Conservation (phyloP, 2,797 vertebrate genomes). For the Limnodromus scolopaceus region DNA sequence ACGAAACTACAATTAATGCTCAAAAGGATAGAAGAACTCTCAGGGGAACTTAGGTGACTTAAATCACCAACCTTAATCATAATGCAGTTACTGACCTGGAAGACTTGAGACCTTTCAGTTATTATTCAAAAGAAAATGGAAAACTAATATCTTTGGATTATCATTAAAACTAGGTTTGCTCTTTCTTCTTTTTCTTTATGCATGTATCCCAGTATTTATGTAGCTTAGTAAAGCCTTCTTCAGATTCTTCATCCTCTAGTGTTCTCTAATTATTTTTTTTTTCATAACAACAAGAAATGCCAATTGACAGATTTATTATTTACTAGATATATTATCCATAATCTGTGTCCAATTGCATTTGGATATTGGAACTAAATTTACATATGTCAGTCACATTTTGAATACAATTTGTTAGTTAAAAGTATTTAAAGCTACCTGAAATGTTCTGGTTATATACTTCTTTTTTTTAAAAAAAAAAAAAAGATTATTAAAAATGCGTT, state of each 20-base stretch:
- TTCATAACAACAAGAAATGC: background rate
- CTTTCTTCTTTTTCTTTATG: background rate
- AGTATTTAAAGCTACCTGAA: background rate
- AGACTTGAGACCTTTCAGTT: background rate
- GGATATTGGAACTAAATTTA: background rate
- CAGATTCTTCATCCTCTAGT: background rate
- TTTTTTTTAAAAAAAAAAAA: too few species aligned
- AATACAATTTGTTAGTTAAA: background rate
- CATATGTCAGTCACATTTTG: background rate
- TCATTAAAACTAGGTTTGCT: background rate
- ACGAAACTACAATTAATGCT: background rate
- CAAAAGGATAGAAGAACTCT: background rate
- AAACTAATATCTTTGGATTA: background rate
- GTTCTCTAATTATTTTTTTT: background rate
- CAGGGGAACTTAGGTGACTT: background rate
- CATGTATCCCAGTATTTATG: background rate
- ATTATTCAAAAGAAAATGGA: background rate
- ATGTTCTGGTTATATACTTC: background rate
- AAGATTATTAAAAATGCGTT: background rate
- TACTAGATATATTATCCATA: background rate
- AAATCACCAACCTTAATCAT: background rate
- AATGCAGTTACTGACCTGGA: background rate
- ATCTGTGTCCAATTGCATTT: background rate
- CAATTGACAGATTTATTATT: background rate
- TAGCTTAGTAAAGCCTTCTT: background rate